Evolutionary conservation across 2,113 vertebrate species (phyloP), one percentile per base, ranked within the genome.

Genomic region (Anoura caudifer): DNA sequence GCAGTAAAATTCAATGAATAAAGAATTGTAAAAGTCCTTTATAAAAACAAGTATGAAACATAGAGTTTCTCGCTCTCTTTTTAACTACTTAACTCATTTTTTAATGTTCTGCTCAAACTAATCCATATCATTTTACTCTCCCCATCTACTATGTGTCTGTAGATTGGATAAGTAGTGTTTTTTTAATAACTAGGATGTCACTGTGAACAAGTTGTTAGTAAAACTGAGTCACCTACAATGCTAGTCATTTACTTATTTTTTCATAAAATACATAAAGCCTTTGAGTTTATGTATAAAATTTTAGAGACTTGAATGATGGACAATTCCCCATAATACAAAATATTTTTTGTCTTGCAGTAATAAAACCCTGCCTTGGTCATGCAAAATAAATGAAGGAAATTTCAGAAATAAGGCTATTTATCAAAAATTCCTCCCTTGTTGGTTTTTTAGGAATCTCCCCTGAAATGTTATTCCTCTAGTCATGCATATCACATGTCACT

Each of bases 191-290:
- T 45, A 79, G 10, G 4, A 72, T 88, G 28, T 54, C 28, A 80
- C 41, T 50, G 31, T 87, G 83, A 90, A 54, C 24, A 79, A 72
- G 14, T 87, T 96, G 82, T 22, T 41, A 69, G 63, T 75, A 84
- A 84, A 88, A 91, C 28, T 38, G 41, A 91, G 19, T 16, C 26
- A 36, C 20, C 13, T n/a, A 88, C 4, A 76, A 75, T 85, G 22
- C 20, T 91, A 80, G 41, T 47, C 80, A 70, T 80, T 87, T 43
- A n/a, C 24, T 70, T 87, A 87, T 76, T 95, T 95, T 67, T 61
- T 85, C 24, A 76, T 52, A 65, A 90, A 77, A 94, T 95, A 14
- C 6, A 4, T 67, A 87, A 59, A 9, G 13, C 73, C 33, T 87
- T 81, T 65, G 56, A 59, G 8, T 94, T 92, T 93, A 59, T 17